Evolutionary conservation across 2,113 vertebrate species (phyloP), one percentile per base, ranked within the genome.

Genomic region (Hoplias malabaricus): DNA sequence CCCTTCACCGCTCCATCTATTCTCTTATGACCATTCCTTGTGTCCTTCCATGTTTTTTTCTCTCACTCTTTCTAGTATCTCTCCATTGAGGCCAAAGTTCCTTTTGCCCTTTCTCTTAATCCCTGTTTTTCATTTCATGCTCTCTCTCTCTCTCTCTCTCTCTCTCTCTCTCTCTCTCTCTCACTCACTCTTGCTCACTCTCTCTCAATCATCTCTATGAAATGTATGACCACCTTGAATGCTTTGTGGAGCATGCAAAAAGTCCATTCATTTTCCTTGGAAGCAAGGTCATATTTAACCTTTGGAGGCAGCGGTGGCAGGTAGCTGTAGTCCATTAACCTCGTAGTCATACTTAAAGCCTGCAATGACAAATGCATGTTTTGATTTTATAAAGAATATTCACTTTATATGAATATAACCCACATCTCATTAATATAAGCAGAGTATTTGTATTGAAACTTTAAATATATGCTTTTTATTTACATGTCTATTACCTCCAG

Each of bases 91-190:
- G 33, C 42, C 21, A 29, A 23, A 48, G 59, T 50, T 36, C 77
- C 77, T 72, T 38, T 70, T 76, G 67, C 25, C 56, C 69, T 78
- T 33, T 81, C 48, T 27, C 36, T 46, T 71, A 56, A 33, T 67
- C 73, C 46, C 21, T 65, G 8, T 72, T 23, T 80, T 67, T 65
- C 57, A 42, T 21, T 10, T n/a, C n/a, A n/a, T n/a, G n/a, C 46
- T 56, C 27, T n/a, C 33, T 36, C n/a, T 56, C 38, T 29, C 33
- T 53, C 23, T 16, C 5, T 50, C 48, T 10, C 46, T 56, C 27
- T n/a, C 33, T 36, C n/a, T 56, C 38, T 29, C 33, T 53, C 23
- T 16, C 5, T 50, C 48, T 63, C 46, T 56, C 14, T 67, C 48
- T 19, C 61, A 46, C 6, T 56, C 53, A 3, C 1, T 34, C 36